Conservation (phyloP, 2,888 invertebrate species). For the Epiblema foenella region DNA sequence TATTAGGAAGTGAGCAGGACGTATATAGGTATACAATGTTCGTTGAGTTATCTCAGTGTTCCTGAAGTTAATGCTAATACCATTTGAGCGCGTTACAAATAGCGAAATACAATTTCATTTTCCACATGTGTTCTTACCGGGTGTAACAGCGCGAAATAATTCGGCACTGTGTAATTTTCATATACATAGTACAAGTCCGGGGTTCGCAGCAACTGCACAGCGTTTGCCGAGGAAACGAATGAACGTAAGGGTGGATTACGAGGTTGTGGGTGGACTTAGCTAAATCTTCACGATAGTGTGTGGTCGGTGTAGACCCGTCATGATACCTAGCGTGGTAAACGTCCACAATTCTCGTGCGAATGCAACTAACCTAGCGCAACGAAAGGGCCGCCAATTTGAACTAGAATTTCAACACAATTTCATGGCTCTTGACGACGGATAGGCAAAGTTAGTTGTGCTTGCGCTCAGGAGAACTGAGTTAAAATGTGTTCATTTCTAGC, state of each 20-base stretch:
- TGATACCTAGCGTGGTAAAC: slow-evolving; percentile 2
- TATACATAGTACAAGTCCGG: background rate
- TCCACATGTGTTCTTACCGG: background rate
- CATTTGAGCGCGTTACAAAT: background rate
- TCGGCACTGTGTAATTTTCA: background rate
- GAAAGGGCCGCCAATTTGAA: slow-evolving; percentile 30
- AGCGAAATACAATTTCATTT: slow-evolving; percentile 9
- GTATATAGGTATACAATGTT: background rate
- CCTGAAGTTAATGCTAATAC: background rate
- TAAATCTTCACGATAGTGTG: background rate
- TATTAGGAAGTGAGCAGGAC: no score
- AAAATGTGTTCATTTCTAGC: background rate
- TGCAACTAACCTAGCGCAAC: slow-evolving; percentile 35
- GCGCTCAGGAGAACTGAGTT: slow-evolving; percentile 13
- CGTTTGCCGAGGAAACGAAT: background rate
- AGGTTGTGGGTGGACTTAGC: background rate
- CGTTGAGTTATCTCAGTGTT: background rate
- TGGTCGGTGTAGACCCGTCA: slow-evolving; percentile 8
- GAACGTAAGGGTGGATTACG: background rate
- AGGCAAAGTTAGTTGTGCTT: slow-evolving; percentile 25
- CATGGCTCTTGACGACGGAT: slow-evolving; percentile 35
- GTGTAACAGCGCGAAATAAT: slow-evolving; percentile 4
- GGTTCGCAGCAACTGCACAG: slow-evolving; percentile 16
- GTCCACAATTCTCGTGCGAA: slow-evolving; percentile 25
- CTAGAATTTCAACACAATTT: slow-evolving; percentile 38